A percentile compares a stretch with the other conserved stretches of the same genome.
phyloP scores from a whole-genome alignment of 2,113 vertebrate species.

The Paraplagusia blochii region DNA sequence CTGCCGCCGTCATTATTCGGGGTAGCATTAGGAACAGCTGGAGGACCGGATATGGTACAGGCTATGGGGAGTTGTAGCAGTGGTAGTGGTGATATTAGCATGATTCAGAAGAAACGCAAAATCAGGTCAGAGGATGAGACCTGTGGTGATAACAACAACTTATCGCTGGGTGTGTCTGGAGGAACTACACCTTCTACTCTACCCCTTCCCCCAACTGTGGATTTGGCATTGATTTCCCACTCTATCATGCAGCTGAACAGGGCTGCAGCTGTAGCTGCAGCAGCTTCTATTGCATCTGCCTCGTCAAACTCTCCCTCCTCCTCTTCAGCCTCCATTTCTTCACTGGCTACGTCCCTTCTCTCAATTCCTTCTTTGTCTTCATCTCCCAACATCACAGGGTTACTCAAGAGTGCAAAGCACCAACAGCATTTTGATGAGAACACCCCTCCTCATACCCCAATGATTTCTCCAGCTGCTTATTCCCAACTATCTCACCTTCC shows the following conservation, averaged over 20 bases:
- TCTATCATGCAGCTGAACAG: conserved; percentile 78
- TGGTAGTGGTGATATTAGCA: conserved; percentile 61
- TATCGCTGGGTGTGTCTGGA: conserved; percentile 62
- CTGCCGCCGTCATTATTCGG: conserved; percentile 81
- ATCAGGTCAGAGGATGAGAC: conserved; percentile 66
- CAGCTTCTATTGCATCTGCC: conserved; percentile 62
- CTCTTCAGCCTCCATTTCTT: conserved; percentile 70
- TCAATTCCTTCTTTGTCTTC: conserved; percentile 70
- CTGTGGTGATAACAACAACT: conserved; percentile 52
- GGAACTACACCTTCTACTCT: conserved; percentile 72
- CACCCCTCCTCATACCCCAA: conserved; percentile 74
- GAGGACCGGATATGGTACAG: conserved; percentile 58
- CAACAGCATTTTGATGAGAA: conserved; percentile 80
- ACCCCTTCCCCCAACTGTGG: conserved; percentile 76
- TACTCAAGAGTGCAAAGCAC: conserved; percentile 74
- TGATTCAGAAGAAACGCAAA: conserved; percentile 72
- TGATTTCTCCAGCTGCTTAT: conserved; percentile 75
- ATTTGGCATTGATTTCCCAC: conserved; percentile 79
- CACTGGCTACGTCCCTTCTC: conserved; percentile 75
- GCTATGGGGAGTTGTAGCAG: conserved; percentile 37
- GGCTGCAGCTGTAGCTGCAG: conserved; percentile 72
- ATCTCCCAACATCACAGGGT: conserved; percentile 75
- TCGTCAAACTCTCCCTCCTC: conserved; percentile 62
- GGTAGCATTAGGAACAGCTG: conserved; percentile 53
- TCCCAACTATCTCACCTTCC: conserved; percentile 77